These are phyloP conservation scores for Nerophis lumbriciformis DNA, from an alignment of 2,113 vertebrate genomes.

Conservation along the genomic window DNA sequence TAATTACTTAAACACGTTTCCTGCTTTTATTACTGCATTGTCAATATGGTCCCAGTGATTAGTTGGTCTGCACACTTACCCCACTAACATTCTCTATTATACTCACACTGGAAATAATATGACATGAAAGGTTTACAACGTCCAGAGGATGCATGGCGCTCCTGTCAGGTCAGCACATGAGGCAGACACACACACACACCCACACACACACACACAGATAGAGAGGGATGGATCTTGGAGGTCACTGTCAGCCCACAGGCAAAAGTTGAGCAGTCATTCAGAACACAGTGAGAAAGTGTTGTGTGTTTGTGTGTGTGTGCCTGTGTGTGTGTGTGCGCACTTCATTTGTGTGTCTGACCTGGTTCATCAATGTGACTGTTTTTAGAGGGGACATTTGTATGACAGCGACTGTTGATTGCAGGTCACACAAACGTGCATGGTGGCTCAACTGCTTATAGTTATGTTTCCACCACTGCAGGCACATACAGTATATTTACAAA, in stretches of 20 bases:
- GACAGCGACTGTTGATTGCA: slow-evolving; percentile 31
- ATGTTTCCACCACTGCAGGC: not conserved
- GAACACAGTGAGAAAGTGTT: slow-evolving; percentile 24
- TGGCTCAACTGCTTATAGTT: not conserved
- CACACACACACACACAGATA: slow-evolving; percentile 1
- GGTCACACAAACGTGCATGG: slow-evolving; percentile 22
- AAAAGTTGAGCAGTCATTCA: slow-evolving; percentile 45
- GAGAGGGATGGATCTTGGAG: slow-evolving; percentile 27
- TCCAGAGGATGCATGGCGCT: slow-evolving; percentile 22
- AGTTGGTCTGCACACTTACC: slow-evolving; percentile 30
- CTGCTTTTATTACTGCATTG: slow-evolving; percentile 26
- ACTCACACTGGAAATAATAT: not conserved
- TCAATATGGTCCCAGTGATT: slow-evolving; percentile 17
- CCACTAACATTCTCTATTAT: slow-evolving; percentile 8
- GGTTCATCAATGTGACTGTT: slow-evolving; percentile 30
- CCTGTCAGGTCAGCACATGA: slow-evolving; percentile 27
- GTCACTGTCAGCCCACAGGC: slow-evolving; percentile 46
- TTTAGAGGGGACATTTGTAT: slow-evolving; percentile 27
- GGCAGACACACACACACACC: not conserved
- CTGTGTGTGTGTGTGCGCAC: not conserved
- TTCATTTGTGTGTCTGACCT: slow-evolving; percentile 39
- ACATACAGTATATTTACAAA: too few species aligned
- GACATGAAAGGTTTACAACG: slow-evolving; percentile 20
- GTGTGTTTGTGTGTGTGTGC: not conserved
- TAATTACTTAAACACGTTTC: slow-evolving; percentile 16